Evolutionary conservation across 2,113 vertebrate genomes (phyloP).

Genomic region (Cynocephalus volans): DNA sequence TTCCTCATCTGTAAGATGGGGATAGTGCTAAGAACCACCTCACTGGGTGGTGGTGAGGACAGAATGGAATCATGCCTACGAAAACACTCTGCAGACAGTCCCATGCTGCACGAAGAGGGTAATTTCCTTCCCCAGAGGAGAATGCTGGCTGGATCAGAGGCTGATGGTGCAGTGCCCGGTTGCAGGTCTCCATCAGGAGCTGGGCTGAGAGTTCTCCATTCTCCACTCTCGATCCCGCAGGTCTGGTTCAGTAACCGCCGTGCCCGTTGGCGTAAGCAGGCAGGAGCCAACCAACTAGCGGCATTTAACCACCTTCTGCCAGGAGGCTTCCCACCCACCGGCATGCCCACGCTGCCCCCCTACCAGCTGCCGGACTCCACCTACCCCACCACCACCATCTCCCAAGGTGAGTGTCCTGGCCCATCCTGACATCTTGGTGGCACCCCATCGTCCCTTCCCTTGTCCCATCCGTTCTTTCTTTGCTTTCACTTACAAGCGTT

Average conservation of each 20-base stretch:
- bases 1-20: background rate
- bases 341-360: slow-evolving; percentile 96
- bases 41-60: background rate
- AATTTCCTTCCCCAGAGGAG: background rate
- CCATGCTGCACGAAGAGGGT: fast-evolving
- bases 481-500: fast-evolving
- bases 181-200: background rate
- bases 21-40: no score
- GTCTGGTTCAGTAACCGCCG: slow-evolving; percentile 99
- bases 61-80: fast-evolving
- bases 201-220: background rate
- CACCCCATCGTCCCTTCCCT: fast-evolving
- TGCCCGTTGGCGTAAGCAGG: slow-evolving; percentile 99
- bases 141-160: background rate
- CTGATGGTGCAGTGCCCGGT: fast-evolving
- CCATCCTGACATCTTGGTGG: fast-evolving
- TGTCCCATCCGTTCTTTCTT: fast-evolving
- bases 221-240: slow-evolving; percentile 83
- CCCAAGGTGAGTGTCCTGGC: slow-evolving; percentile 92
- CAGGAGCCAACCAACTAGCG: slow-evolving; percentile 98
- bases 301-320: slow-evolving; percentile 99
- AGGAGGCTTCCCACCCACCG: slow-evolving; percentile 96
- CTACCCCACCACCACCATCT: slow-evolving; percentile 94
- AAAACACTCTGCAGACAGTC: background rate
- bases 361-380: slow-evolving; percentile 97